Evolutionary conservation across 2,888 invertebrate genomes (phyloP).

Genomic region (Baccha elongata): DNA sequence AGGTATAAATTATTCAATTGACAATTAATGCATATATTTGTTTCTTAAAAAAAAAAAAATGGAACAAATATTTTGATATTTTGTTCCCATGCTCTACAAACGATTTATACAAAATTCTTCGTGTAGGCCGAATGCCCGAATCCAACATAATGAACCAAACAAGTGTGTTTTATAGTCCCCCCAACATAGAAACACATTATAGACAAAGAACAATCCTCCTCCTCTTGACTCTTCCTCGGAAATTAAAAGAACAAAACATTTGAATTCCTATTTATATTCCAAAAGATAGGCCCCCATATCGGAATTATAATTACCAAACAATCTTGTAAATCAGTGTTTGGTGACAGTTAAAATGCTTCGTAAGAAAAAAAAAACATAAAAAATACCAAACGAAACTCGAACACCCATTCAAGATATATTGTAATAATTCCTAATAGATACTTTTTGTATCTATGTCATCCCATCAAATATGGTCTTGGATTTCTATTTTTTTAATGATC

Average conservation of each 20-base stretch:
- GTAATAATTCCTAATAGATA: constrained; percentile 26
- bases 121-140: constrained; percentile 53
- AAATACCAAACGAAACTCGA: constrained; percentile 16
- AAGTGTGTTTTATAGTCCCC: constrained; percentile 53
- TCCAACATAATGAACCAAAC: constrained; percentile 20
- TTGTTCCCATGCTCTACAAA: constrained; percentile 38
- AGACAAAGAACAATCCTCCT: neutral
- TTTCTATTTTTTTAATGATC: constrained; percentile 62
- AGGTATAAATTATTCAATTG: constrained; percentile 11
- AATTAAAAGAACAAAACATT: constrained; percentile 20
- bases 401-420: constrained; percentile 8
- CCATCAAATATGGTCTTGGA: constrained; percentile 17
- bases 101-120: constrained; percentile 47
- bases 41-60: constrained; percentile 7
- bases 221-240: constrained; percentile 8
- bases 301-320: constrained; percentile 62
- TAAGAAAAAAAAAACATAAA: constrained; percentile 35
- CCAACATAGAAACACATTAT: constrained; percentile 55
- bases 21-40: constrained; percentile 9
- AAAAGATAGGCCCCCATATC: constrained; percentile 48
- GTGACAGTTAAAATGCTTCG: constrained; percentile 62
- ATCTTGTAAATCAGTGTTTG: constrained; percentile 69
- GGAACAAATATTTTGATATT: constrained; percentile 1
- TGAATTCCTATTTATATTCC: constrained; percentile 51
- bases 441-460: neutral